Conservation (phyloP, 1,140 invertebrate species). For the Apis mellifera region Amel_HAv3.1 CM009940.2:6542501-6543000, state of each 20-base stretch:
- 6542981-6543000: conserved; percentile 6
- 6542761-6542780: not conserved
- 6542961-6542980: conserved; percentile 1
- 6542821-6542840: conserved; percentile 24
- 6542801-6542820: conserved; percentile 42
- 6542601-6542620: conserved; percentile 15
- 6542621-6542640: conserved; percentile 2
- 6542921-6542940: conserved; percentile 24
- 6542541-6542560: conserved; percentile 21
- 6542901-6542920: conserved; percentile 31
- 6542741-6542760: not conserved
- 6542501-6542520: conserved; percentile 18
- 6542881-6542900: not conserved
- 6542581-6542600: not conserved
- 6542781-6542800: not conserved
- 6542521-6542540: conserved; percentile 13
- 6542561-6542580: not conserved
- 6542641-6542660: conserved; percentile 23
- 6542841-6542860: conserved; percentile 48
- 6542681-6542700: not conserved
- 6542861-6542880: not conserved
- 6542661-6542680: not conserved
- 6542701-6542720: conserved; percentile 32
- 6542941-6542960: conserved; percentile 53
- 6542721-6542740: conserved; percentile 7